phyloP scores from a whole-genome alignment of 2,888 invertebrate species.

The Uropetala carovei region DNA sequence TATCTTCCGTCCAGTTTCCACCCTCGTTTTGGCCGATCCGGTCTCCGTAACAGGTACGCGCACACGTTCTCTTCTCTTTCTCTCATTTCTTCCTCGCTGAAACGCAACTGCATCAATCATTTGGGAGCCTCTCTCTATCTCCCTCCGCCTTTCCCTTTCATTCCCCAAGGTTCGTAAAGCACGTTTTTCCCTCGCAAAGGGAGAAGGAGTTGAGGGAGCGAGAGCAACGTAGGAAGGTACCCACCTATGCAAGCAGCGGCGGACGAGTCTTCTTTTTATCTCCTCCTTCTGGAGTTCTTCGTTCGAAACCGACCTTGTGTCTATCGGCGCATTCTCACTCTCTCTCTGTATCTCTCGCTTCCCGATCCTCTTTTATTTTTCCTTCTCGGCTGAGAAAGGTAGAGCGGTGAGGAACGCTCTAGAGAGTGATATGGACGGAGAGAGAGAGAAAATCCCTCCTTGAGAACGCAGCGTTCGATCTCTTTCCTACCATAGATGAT shows the following conservation, averaged over 20 bases:
- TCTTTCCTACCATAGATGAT: conserved; percentile 3
- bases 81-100: not conserved
- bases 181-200: not conserved
- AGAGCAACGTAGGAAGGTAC: too few species aligned
- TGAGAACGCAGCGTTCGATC: not conserved
- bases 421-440: not conserved
- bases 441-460: not conserved
- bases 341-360: too few species aligned
- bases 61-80: not conserved
- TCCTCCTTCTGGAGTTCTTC: too few species aligned
- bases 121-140: not conserved
- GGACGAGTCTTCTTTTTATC: too few species aligned
- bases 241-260: too few species aligned
- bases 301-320: too few species aligned
- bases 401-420: not conserved
- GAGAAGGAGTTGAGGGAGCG: not conserved
- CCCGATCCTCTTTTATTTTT: too few species aligned
- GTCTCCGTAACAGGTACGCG: not conserved
- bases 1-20: too few species aligned
- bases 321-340: too few species aligned
- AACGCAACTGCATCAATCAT: not conserved
- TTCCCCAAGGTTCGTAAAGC: not conserved
- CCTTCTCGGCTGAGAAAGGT: not conserved
- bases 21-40: not conserved
- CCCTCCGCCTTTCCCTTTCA: not conserved